phyloP scores from a whole-genome alignment of 1,140 invertebrate species.

The Cydia amplana region DNA sequence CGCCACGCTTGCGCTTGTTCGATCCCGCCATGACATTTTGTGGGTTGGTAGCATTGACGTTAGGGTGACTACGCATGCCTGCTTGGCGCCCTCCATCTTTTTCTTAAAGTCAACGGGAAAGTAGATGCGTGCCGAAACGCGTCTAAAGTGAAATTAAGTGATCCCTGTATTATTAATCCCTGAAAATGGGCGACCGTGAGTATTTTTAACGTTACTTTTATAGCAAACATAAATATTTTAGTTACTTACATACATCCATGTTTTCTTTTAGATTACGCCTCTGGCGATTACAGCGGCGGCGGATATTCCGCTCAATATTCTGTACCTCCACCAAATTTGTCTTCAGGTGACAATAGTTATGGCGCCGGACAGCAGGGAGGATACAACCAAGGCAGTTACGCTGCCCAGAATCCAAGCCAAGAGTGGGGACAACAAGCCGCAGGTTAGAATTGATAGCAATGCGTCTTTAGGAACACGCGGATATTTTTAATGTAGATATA shows the following conservation, averaged over 20 bases:
- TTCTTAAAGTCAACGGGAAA: constrained; percentile 20
- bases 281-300: constrained; percentile 62
- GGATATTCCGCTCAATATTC: constrained; percentile 69
- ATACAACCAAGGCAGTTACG: constrained; percentile 61
- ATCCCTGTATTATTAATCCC: constrained; percentile 4
- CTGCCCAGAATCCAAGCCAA: constrained; percentile 53
- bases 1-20: not conserved
- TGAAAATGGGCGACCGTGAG: constrained; percentile 41
- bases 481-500: not conserved
- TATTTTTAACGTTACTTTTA: constrained; percentile 32
- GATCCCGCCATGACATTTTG: not conserved
- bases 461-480: not conserved
- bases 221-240: not conserved
- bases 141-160: not conserved
- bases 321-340: constrained; percentile 63
- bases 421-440: constrained; percentile 65
- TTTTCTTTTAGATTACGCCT: constrained; percentile 52
- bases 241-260: not conserved
- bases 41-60: constrained; percentile 20
- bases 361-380: constrained; percentile 50
- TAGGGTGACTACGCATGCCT: not conserved
- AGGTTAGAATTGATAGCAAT: constrained; percentile 45
- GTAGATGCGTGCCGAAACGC: not conserved
- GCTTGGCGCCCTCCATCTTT: constrained; percentile 19
- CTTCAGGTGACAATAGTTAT: constrained; percentile 61